Evolutionary conservation across 2,888 invertebrate genomes (phyloP), one percentile per base, ranked within the genome.

Genomic region (Leptinotarsa tumamoca): DNA sequence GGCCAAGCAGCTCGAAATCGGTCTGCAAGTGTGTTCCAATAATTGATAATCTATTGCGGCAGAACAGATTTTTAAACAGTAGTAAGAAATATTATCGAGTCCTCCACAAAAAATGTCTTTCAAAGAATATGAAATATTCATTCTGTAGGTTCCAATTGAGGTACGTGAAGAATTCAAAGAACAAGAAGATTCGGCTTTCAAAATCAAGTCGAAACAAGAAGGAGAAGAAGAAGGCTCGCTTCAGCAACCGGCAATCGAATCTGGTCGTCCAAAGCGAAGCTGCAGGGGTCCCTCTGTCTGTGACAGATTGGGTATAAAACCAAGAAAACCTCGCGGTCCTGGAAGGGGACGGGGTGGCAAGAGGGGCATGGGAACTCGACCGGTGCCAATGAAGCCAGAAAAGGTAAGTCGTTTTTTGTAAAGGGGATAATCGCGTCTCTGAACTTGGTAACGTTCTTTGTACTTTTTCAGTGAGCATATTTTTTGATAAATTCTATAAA

Each of bases 201-300:
- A 73, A 68, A 15, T 66, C 52, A 75, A 69, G 27, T 68, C 71
- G 1, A 33, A 61, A 14, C 68, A 17, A 54, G 58, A 75, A 52
- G 54, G 56, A n/a, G 72, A 74, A 21, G 74, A 71, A 52, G 27
- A 68, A 4, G 51, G 74, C 14, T 4, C 27, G 1, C 56, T 27
- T 15, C 52, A 58, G 15, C 72, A 69, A n/a, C 50, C 76, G 15
- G 68, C 79, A 3, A 71, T 73, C 27, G 86, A 86, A 68, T 83
- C 84, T 4, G 84, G 85, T 17, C 82, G 89, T 70, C 89, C 89
- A 54, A 89, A 89, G 80, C 83, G 89, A 7, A 89, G 87, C 77
- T 89, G 89, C 78, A 84, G 89, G 63, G 89, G 88, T 5, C 86
- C 86, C 61, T 87, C 87, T 18, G 88, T 86, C 5, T 83, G 87